A percentile compares a stretch with the other conserved stretches of the same genome.
Conservation (phyloP, 1,140 invertebrate species). For the Schlechtendalia chinensis region DNA sequence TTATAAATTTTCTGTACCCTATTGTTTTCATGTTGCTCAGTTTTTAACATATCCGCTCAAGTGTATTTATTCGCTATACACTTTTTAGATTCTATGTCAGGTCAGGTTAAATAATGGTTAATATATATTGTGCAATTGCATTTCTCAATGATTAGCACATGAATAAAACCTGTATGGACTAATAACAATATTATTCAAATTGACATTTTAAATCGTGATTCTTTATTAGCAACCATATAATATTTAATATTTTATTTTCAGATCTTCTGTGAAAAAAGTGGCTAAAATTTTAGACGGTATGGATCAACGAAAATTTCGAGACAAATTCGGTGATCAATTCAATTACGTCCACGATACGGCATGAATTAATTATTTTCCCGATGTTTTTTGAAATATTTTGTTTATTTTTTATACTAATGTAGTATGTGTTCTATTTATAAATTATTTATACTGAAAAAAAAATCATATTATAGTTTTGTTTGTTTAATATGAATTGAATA, state of each 20-base stretch:
- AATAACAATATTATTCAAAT: too few species aligned
- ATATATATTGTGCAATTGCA: too few species aligned
- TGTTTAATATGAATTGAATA: neutral
- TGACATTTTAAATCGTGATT: too few species aligned
- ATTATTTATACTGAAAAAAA: neutral
- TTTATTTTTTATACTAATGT: neutral
- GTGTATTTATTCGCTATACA: too few species aligned
- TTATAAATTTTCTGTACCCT: too few species aligned
- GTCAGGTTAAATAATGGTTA: too few species aligned
- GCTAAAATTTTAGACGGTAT: slow-evolving; percentile 57
- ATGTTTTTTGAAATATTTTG: neutral
- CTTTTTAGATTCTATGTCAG: too few species aligned
- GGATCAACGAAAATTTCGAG: slow-evolving; percentile 58
- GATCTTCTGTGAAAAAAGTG: slow-evolving; percentile 57
- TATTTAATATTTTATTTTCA: slow-evolving; percentile 35
- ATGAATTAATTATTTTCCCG: neutral
- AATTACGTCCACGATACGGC: slow-evolving; percentile 56
- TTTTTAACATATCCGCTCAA: too few species aligned
- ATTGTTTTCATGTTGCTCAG: too few species aligned
- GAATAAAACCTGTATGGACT: too few species aligned
- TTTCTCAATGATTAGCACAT: too few species aligned
- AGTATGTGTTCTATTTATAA: neutral
- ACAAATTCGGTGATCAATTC: slow-evolving; percentile 64
- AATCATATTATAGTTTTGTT: neutral
- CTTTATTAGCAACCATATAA: neutral